Evolutionary conservation across 1,140 invertebrate species (phyloP), one percentile per base, ranked within the genome.

Genomic region (Plectrocnemia conspersa): DNA sequence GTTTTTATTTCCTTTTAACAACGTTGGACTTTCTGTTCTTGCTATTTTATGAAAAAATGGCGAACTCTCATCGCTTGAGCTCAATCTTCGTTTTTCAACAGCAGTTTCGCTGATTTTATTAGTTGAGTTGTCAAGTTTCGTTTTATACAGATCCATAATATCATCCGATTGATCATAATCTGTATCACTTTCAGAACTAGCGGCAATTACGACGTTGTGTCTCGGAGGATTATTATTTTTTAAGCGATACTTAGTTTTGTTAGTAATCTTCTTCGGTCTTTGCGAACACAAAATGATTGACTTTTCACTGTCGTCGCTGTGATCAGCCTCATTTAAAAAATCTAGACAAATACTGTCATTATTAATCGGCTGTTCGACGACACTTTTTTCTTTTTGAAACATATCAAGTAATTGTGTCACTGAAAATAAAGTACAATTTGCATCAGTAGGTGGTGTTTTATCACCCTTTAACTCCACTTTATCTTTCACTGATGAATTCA

Each of bases 1-100:
- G 16, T 23, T 53, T 33, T 24, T 35, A 32, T 13, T 19, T 25
- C 15, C n/a, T 46, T 33, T 9, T 7, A n/a, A n/a, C n/a, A n/a
- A n/a, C 21, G 45, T 46, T 47, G 7, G 59, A 52, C 2, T 63
- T 57, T 38, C 66, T n/a, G n/a, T 64, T 74, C 70, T 58, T 24
- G 66, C 49, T 64, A 67, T 36, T 72, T 73, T 61, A 49, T 68
- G 55, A 70, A 73, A 64, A 67, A 72, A 29, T 67, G 70, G 1
- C 66, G 73, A 27, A 61, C 52, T 41, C 22, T 59, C 59, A 49
- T 67, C 63, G 2, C 65, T 62, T 6, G 61, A 53, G 25, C 58
- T 58, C 16, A 65, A 48, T 64, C 71, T 73, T 58, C 68, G 64
- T 59, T 71, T 71, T n/a, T n/a, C n/a, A n/a, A n/a, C n/a, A n/a